Conservation (phyloP, 2,113 vertebrate species). For the Etia nguti region DNA sequence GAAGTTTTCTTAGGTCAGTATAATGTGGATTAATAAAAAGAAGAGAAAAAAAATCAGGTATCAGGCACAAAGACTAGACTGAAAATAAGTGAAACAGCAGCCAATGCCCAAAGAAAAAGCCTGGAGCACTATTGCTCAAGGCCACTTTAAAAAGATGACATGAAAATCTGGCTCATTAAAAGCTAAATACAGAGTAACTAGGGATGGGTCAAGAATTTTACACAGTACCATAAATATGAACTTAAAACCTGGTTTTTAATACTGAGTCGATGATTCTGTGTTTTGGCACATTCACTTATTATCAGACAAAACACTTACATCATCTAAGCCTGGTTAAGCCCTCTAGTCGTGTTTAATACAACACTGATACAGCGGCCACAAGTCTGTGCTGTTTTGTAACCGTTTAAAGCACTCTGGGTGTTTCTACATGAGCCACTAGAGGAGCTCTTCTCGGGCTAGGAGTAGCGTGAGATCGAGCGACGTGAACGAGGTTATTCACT, state of each 20-base stretch:
- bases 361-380: neutral
- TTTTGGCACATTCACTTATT: neutral
- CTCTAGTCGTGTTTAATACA: neutral
- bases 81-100: neutral
- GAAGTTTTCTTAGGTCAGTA: neutral
- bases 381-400: neutral
- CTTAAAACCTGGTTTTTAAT: neutral
- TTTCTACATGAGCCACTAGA: constrained; percentile 8
- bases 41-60: neutral
- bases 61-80: neutral
- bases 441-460: neutral
- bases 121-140: neutral
- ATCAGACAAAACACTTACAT: neutral
- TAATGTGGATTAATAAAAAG: neutral
- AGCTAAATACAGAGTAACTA: neutral
- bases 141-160: neutral
- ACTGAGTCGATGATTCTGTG: neutral
- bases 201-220: neutral
- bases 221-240: neutral
- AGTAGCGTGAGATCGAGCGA: neutral
- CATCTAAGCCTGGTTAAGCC: neutral
- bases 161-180: neutral
- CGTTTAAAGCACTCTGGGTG: neutral
- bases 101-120: neutral
- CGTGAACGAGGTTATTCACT: constrained; percentile 27